Percentiles rank a stretch among this genome's conserved stretches.
Evolutionary conservation across 2,113 vertebrate genomes (phyloP).

Genomic region (Heptranchias perlo): DNA sequence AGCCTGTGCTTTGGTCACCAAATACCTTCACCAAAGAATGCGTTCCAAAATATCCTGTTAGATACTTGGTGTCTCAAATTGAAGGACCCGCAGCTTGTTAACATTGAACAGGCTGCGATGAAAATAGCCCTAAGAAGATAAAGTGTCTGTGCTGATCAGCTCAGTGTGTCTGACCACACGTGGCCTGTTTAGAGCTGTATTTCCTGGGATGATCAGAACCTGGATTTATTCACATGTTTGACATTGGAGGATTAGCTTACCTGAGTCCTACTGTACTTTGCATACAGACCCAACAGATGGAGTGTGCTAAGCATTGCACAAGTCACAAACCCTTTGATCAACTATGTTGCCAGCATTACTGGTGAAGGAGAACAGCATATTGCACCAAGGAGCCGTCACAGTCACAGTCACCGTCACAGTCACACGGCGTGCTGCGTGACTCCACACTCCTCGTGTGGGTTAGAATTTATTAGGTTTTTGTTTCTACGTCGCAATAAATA

Average conservation of each 20-base stretch:
- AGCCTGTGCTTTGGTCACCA: background rate
- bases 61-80: background rate
- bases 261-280: background rate
- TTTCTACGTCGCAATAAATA: background rate
- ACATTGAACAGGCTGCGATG: background rate
- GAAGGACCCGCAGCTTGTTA: background rate
- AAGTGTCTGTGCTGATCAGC: background rate
- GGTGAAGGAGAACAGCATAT: background rate
- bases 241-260: background rate
- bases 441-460: background rate
- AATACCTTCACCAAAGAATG: background rate
- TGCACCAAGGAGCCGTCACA: background rate
- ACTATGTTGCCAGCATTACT: background rate
- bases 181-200: background rate
- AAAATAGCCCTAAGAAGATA: background rate
- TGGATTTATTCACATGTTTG: background rate
- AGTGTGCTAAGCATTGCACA: background rate
- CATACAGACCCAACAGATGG: background rate
- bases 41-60: background rate
- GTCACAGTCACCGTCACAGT: rapidly evolving
- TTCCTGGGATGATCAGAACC: background rate
- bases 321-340: background rate
- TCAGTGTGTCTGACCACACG: background rate
- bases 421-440: background rate
- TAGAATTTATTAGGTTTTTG: background rate